phyloP scores from a whole-genome alignment of 2,888 invertebrate species.

The Pteria penguin region DNA sequence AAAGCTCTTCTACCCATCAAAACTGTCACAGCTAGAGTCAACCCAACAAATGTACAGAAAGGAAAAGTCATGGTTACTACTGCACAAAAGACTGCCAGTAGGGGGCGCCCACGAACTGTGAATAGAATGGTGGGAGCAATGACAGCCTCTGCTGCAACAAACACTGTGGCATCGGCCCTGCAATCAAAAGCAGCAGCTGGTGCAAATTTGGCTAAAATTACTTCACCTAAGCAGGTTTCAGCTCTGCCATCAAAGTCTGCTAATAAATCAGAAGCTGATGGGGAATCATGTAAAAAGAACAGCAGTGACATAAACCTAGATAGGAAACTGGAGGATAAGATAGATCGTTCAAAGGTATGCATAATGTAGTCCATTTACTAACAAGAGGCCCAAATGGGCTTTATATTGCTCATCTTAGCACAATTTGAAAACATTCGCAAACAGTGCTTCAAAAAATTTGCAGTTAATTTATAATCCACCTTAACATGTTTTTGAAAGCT shows the following conservation, averaged over 20 bases:
- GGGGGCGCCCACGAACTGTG: conserved; percentile 35
- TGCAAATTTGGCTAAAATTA: conserved; percentile 56
- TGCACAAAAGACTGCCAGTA: conserved; percentile 27
- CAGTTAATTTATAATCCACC: too few species aligned
- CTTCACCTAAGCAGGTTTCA: conserved; percentile 55
- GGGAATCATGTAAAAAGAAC: conserved; percentile 57
- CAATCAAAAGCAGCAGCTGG: conserved; percentile 39
- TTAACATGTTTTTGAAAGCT: too few species aligned
- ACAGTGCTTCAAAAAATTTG: too few species aligned
- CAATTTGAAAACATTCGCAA: too few species aligned
- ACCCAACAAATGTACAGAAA: conserved; percentile 55
- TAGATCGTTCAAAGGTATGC: too few species aligned
- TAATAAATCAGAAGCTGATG: conserved; percentile 69
- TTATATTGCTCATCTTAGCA: too few species aligned
- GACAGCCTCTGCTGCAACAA: conserved; percentile 40
- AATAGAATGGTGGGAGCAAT: conserved; percentile 33
- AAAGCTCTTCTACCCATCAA: conserved; percentile 69
- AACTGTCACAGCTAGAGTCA: conserved; percentile 68
- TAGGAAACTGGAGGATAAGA: conserved; percentile 8
- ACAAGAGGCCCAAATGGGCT: too few species aligned
- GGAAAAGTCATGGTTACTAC: conserved; percentile 24
- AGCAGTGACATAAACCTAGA: conserved; percentile 24
- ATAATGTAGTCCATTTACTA: too few species aligned
- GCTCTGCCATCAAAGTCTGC: conserved; percentile 40
- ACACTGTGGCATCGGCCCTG: conserved; percentile 48